Evolutionary conservation across 2,797 vertebrate species (phyloP).

Genomic region (Myotis pilosus): DNA sequence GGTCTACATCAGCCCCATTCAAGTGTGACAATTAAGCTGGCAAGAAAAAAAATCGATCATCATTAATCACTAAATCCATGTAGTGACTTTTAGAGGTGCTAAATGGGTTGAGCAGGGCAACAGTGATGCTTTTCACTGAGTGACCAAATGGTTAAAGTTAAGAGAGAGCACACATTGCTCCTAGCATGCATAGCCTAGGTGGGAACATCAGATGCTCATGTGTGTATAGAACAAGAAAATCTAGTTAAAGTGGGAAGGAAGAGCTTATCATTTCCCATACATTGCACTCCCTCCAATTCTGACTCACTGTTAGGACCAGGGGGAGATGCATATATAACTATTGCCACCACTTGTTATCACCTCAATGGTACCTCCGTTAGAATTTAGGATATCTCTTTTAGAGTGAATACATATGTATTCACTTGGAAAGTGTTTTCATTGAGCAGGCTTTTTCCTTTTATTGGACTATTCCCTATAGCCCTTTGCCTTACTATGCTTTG

Average conservation of each 20-base stretch:
- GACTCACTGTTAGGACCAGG: background rate
- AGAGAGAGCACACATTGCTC: background rate
- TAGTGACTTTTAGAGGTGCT: conserved; percentile 71
- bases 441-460: conserved; percentile 47
- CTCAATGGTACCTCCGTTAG: background rate
- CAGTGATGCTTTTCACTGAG: conserved; percentile 37
- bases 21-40: conserved; percentile 73
- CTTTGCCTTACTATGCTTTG: conserved; percentile 33
- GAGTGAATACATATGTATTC: conserved; percentile 35
- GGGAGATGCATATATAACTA: background rate
- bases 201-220: background rate
- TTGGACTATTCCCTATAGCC: conserved; percentile 38
- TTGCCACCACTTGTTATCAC: background rate
- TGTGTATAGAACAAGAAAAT: conserved; percentile 20
- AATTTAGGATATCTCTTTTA: conserved; percentile 44
- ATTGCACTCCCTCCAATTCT: background rate
- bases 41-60: conserved; percentile 78
- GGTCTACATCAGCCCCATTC: conserved; percentile 51
- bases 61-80: conserved; percentile 75
- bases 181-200: background rate
- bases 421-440: conserved; percentile 41
- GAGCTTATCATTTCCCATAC: conserved; percentile 5
- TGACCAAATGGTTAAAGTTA: conserved; percentile 36
- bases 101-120: conserved; percentile 41
- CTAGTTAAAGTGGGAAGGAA: background rate